phyloP scores from a whole-genome alignment of 2,797 vertebrate species.

The Zenarchopterus dispar region DNA sequence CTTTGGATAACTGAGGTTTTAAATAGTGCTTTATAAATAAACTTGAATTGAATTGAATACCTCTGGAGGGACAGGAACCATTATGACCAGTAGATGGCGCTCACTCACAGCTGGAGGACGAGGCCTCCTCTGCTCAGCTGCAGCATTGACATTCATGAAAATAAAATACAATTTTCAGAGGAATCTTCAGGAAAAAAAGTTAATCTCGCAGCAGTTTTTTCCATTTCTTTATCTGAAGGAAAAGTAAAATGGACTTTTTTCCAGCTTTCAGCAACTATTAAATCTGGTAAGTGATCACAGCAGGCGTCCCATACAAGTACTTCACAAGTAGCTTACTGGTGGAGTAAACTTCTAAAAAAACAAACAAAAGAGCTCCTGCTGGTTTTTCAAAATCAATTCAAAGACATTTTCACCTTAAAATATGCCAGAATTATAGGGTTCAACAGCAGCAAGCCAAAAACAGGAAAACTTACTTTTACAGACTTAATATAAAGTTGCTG shows the following conservation, averaged over 20 bases:
- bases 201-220: neutral
- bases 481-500: too few species aligned
- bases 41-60: too few species aligned
- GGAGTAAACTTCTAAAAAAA: neutral
- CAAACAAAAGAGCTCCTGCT: neutral
- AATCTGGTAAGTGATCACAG: neutral
- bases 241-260: neutral
- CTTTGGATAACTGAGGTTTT: too few species aligned
- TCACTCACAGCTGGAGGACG: constrained; percentile 35
- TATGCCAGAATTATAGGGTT: neutral
- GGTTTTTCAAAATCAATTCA: neutral
- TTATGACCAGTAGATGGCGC: constrained; percentile 56
- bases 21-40: too few species aligned
- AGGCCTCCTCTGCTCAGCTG: constrained; percentile 1
- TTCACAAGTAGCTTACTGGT: neutral
- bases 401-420: neutral
- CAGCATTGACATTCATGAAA: neutral
- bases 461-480: neutral
- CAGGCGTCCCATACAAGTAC: neutral
- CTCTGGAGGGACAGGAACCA: neutral
- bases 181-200: neutral
- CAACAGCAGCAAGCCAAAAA: neutral
- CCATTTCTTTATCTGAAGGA: neutral
- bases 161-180: neutral
- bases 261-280: neutral